Evolutionary conservation across 1,140 invertebrate genomes (phyloP), one percentile per base, ranked within the genome.

Genomic region (Neodiprion pinetum): DNA sequence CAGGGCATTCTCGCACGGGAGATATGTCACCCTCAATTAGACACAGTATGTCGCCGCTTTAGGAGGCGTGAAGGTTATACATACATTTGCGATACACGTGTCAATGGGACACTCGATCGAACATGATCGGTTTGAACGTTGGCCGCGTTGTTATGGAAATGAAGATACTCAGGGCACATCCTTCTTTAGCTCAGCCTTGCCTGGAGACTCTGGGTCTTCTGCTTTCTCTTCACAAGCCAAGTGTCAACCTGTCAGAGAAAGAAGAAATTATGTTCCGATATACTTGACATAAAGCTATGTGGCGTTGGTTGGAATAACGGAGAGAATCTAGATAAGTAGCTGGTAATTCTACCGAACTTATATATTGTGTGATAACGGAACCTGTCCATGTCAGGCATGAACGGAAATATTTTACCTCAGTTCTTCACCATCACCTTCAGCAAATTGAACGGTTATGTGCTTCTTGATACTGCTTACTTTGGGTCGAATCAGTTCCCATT

Each of bases 21-120:
- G 53, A 61, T 73, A 67, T 73, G 49, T 73, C 28, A 48, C 66
- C 40, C 9, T 23, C 23, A 68, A 73, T 74, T 74, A 67, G 73
- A 49, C 73, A 74, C 73, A 74, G 73, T 69, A 74, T 74, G 73
- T 74, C 47, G 72, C 53, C 40, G 48, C 67, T 14, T 68, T 53
- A 14, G 17, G 49, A 48, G 17, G 47, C 23, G 17, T 48, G 40
- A 74, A 69, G 65, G 40, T 23, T 74, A 48, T 70, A 74, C 50
- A 69, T 70, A 61, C 53, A 61, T 61, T 61, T 61, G 53, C 67
- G 61, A 50, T 74, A 70, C 48, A 74, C 48, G n/a, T 21, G 70
- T 74, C 73, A 70, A 48, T 70, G 67, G 50, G 53, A 74, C 68
- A 74, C 70, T 74, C 73, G 53, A 61, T 17, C 53, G 3, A 61